Conservation (phyloP, 2,797 vertebrate species). For the Pachyuromys duprasi region DNA sequence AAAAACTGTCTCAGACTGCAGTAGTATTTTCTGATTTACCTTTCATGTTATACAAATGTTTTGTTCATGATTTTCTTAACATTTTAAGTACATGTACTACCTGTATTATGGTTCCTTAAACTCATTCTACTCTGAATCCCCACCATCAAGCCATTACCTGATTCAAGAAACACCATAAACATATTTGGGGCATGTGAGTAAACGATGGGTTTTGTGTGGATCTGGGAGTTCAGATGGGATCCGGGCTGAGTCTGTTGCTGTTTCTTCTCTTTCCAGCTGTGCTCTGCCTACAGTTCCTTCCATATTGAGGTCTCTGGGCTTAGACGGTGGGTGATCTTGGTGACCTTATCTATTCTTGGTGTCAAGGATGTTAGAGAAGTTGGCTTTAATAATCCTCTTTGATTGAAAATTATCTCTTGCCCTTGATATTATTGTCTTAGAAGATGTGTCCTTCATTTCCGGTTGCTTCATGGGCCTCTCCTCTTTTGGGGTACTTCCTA, state of each 20-base stretch:
- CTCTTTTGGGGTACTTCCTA: neutral
- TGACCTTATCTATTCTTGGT: too few species aligned
- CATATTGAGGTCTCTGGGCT: too few species aligned
- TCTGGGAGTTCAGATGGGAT: neutral
- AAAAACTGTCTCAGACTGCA: neutral
- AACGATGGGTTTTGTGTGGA: neutral
- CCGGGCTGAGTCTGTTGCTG: neutral
- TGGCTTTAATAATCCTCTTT: slow-evolving; percentile 2
- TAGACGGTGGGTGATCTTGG: neutral
- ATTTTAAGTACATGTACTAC: neutral
- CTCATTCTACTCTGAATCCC: neutral
- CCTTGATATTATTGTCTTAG: neutral
- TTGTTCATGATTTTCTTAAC: neutral
- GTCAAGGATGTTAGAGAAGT: neutral
- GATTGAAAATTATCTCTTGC: neutral
- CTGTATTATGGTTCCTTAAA: neutral
- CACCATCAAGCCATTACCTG: neutral
- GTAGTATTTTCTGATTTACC: neutral
- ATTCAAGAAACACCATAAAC: neutral
- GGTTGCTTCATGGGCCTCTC: neutral
- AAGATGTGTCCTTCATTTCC: neutral
- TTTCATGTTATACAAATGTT: neutral
- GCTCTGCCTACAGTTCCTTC: neutral
- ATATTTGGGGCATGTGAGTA: neutral
- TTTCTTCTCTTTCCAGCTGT: neutral